Conservation (phyloP, 2,113 vertebrate genomes). For the Porphyrio hochstetteri region DNA sequence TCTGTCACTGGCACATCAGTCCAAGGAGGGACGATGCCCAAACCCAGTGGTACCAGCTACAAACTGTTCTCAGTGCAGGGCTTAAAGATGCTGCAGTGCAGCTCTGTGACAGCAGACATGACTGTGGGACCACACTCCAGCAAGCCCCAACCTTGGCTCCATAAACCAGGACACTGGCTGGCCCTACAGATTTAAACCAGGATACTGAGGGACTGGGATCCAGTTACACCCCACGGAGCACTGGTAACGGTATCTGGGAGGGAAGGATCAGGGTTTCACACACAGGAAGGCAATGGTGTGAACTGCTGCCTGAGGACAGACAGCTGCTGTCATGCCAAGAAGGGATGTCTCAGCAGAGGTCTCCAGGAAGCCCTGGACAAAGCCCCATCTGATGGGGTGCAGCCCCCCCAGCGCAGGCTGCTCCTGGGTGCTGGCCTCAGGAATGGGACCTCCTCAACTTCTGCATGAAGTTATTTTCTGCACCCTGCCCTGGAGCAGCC, state of each 20-base stretch:
- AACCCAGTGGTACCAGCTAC: not conserved
- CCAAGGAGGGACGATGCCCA: not conserved
- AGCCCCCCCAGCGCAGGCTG: not conserved
- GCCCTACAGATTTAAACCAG: not conserved
- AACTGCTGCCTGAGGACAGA: slow-evolving; percentile 43
- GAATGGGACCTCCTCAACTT: not conserved
- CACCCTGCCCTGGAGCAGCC: not conserved
- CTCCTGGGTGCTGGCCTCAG: not conserved
- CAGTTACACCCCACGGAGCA: slow-evolving; percentile 40
- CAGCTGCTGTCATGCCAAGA: slow-evolving; percentile 24
- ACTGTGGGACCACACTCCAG: not conserved
- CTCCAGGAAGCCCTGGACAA: not conserved
- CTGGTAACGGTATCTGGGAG: not conserved
- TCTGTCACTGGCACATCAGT: not conserved
- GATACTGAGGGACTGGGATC: not conserved
- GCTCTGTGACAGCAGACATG: not conserved
- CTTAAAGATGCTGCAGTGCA: not conserved
- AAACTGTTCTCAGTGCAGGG: not conserved
- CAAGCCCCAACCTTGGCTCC: not conserved
- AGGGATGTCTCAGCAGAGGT: not conserved
- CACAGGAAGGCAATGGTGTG: slow-evolving; percentile 66
- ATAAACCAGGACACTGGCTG: not conserved
- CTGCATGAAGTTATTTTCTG: not conserved
- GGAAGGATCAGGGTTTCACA: slow-evolving; percentile 60
- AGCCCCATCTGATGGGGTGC: rapidly evolving